Evolutionary conservation across 2,113 vertebrate genomes (phyloP).

Genomic region (Labrus mixtus): DNA sequence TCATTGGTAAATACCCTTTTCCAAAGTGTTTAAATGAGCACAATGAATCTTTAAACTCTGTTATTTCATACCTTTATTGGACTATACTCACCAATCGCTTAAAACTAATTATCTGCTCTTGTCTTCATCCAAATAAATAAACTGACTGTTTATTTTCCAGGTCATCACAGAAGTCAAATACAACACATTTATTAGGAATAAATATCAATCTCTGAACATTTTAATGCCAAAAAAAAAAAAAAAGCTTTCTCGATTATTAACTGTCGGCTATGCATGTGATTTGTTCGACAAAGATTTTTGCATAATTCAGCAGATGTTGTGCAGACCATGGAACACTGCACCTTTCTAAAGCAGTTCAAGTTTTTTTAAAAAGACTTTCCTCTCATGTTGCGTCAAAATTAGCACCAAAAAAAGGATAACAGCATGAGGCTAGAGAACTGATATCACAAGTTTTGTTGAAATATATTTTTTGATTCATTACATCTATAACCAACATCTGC

Average conservation of each 20-base stretch:
- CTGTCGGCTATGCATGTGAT: not conserved
- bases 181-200: not conserved
- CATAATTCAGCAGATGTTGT: not conserved
- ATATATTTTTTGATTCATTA: no score
- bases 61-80: not conserved
- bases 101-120: no score
- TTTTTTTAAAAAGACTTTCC: no score
- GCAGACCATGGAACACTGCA: not conserved
- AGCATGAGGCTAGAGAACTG: not conserved
- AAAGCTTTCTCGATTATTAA: not conserved
- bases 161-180: not conserved
- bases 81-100: not conserved
- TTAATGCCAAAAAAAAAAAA: not conserved
- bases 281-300: not conserved
- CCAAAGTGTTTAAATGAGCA: not conserved
- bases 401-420: not conserved
- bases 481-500: not conserved
- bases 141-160: not conserved
- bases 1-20: no score
- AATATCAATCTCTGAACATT: not conserved
- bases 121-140: not conserved
- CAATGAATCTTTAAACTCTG: not conserved
- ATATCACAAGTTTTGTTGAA: not conserved
- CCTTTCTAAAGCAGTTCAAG: no score
- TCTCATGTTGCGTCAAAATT: no score